Conservation (phyloP, 2,888 invertebrate species). For the Cryptocephalus moraei region DNA sequence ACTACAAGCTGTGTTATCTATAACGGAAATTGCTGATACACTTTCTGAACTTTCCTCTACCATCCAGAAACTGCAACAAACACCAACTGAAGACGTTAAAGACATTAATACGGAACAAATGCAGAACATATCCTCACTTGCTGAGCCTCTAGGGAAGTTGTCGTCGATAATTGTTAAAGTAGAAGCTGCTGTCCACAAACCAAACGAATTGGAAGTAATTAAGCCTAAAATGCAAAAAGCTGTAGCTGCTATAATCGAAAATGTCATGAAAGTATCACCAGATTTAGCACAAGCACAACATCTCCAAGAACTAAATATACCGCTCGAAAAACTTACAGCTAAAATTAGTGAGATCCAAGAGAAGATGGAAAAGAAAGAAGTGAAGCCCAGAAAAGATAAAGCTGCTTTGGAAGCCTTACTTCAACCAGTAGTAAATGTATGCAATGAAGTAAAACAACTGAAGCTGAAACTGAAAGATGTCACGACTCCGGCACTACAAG, state of each 20-base stretch:
- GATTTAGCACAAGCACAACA: too few species aligned
- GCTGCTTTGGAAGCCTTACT: background rate
- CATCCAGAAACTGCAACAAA: slow-evolving; percentile 2
- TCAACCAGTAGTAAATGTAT: background rate
- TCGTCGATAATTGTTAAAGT: slow-evolving; percentile 11
- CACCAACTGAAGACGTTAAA: slow-evolving; percentile 3
- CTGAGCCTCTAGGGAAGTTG: slow-evolving; percentile 17
- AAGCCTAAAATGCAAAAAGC: slow-evolving; percentile 7
- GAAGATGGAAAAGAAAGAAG: too few species aligned
- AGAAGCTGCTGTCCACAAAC: slow-evolving; percentile 8
- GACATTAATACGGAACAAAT: slow-evolving; percentile 3
- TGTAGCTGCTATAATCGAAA: too few species aligned
- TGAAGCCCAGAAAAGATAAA: background rate
- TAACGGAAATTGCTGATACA: slow-evolving; percentile 10
- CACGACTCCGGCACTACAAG: slow-evolving; percentile 4
- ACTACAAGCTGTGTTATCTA: slow-evolving; percentile 10
- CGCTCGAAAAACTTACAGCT: too few species aligned
- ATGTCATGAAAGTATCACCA: too few species aligned
- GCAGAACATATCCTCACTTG: slow-evolving; percentile 5
- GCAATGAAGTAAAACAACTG: background rate
- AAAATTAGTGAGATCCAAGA: too few species aligned
- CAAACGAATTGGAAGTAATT: slow-evolving; percentile 10
- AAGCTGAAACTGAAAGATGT: background rate
- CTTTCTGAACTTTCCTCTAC: slow-evolving; percentile 4
- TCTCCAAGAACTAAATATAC: too few species aligned